A percentile compares a stretch with the other conserved stretches of the same genome.
These are phyloP conservation scores for Felis chaus DNA, from an alignment of 2,113 vertebrate genomes.

Conservation along the genomic window DNA sequence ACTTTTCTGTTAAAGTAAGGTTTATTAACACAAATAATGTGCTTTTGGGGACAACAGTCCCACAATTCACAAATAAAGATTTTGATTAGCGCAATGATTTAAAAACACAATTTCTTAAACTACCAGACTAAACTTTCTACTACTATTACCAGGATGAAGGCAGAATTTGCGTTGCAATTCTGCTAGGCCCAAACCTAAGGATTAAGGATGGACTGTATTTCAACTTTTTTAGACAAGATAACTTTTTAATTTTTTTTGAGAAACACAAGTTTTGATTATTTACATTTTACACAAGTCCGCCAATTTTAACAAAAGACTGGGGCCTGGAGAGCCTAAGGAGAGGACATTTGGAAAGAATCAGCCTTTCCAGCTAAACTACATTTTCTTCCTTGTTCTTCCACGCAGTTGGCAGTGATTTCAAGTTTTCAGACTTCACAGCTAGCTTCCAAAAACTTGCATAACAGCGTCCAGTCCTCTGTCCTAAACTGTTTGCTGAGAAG, in stretches of 20 bases:
- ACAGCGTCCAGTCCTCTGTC: neutral
- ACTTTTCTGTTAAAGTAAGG: slow-evolving; percentile 17
- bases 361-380: slow-evolving; percentile 30
- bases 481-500: neutral
- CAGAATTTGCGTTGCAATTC: neutral
- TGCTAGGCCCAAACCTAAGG: neutral
- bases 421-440: slow-evolving; percentile 10
- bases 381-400: slow-evolving; percentile 54
- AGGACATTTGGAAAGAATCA: neutral
- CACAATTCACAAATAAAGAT: neutral
- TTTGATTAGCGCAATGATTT: neutral
- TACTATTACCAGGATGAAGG: neutral
- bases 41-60: neutral
- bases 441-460: slow-evolving; percentile 42
- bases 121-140: neutral
- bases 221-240: neutral
- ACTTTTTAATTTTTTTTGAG: neutral
- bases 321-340: neutral
- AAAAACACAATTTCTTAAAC: slow-evolving; percentile 22
- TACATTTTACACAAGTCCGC: slow-evolving; percentile 3
- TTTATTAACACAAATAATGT: neutral
- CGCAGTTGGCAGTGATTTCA: slow-evolving; percentile 28
- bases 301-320: slow-evolving; percentile 8
- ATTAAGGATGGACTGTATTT: neutral
- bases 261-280: neutral